phyloP scores from a whole-genome alignment of 2,797 vertebrate species.

The Otolemur crassicaudatus region DNA sequence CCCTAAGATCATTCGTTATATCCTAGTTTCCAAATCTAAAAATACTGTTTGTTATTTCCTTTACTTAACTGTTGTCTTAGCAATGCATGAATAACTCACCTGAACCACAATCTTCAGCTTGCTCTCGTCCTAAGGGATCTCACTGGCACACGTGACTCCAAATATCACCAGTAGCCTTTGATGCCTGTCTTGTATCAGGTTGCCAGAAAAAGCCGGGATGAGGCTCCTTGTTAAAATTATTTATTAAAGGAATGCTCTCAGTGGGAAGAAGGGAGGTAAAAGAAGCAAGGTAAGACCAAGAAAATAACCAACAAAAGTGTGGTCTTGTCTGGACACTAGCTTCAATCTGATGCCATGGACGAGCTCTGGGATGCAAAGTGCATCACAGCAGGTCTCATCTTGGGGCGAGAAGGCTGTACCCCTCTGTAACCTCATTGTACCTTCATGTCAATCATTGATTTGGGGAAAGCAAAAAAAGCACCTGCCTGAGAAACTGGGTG shows the following conservation, averaged over 20 bases:
- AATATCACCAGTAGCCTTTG: not conserved
- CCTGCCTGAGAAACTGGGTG: not conserved
- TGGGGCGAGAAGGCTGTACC: not conserved
- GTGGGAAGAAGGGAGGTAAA: not conserved
- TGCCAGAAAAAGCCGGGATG: not conserved
- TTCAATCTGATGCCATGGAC: not conserved
- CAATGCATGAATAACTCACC: not conserved
- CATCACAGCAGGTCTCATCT: not conserved
- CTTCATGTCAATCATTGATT: not conserved
- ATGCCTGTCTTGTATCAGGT: not conserved
- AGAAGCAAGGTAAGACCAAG: not conserved
- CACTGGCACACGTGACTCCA: not conserved
- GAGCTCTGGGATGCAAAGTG: not conserved
- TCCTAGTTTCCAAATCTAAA: not conserved
- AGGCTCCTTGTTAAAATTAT: not conserved
- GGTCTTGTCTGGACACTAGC: not conserved
- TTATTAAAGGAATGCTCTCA: not conserved
- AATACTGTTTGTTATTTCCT: not conserved
- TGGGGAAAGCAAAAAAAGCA: no score
- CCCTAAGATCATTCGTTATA: not conserved
- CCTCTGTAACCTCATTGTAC: not conserved
- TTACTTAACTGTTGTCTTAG: not conserved
- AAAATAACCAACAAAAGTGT: not conserved
- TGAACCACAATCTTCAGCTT: not conserved
- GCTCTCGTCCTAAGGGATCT: not conserved